These are phyloP conservation scores for Mormyrus iriodes DNA, from an alignment of 2,113 vertebrate genomes.

Conservation along the genomic window DNA sequence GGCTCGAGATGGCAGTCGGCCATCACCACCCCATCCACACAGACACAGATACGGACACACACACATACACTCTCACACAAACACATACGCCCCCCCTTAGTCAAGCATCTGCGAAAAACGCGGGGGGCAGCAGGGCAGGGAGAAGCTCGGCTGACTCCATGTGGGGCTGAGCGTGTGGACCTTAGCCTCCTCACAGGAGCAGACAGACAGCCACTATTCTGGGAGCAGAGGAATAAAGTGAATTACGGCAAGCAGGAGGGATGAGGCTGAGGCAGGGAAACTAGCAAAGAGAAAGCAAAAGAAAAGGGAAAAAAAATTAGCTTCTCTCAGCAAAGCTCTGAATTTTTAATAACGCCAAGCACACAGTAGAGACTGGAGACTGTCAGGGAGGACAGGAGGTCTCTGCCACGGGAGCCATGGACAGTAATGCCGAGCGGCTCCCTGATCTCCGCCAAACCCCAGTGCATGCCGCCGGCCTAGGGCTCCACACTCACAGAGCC, in stretches of 20 bases:
- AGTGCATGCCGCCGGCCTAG: neutral
- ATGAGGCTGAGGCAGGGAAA: neutral
- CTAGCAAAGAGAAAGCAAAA: neutral
- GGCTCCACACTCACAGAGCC: neutral
- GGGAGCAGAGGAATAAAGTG: neutral
- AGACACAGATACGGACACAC: neutral
- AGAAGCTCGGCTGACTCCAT: neutral
- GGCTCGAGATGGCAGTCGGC: neutral
- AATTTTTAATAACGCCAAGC: conserved; percentile 24
- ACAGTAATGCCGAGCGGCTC: neutral
- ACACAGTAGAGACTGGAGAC: neutral
- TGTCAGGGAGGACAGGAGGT: conserved; percentile 8
- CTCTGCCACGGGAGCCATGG: neutral
- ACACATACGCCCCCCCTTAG: neutral
- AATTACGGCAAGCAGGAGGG: neutral
- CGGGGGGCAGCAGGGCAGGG: neutral
- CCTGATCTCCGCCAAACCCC: neutral
- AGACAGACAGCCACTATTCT: neutral
- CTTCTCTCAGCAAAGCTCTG: conserved; percentile 31
- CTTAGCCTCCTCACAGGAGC: neutral
- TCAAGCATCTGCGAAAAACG: neutral
- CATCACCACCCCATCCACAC: neutral
- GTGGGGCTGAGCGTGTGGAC: neutral
- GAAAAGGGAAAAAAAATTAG: conserved; percentile 20
- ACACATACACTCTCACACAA: neutral